Evolutionary conservation across 2,797 vertebrate species (phyloP).

Genomic region (Aeoliscus strigatus): DNA sequence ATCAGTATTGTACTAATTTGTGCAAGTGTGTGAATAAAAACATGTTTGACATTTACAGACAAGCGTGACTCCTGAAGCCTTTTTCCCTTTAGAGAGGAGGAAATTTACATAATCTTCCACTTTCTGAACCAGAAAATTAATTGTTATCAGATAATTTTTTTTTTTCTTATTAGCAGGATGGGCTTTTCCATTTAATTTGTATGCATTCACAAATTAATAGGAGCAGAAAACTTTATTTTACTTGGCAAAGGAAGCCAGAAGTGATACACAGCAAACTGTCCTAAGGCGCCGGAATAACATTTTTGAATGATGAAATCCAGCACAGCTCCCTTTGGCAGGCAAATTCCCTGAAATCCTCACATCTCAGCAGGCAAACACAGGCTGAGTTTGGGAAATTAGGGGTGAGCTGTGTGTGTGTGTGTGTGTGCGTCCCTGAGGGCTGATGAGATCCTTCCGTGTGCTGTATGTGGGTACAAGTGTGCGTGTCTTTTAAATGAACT

Average conservation of each 20-base stretch:
- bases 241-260: slow-evolving; percentile 36
- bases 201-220: slow-evolving; percentile 22
- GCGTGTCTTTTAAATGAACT: slow-evolving; percentile 49
- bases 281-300: slow-evolving; percentile 55
- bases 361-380: slow-evolving; percentile 46
- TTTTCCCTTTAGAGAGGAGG: too few relatives aligned
- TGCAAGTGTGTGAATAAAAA: too few relatives aligned
- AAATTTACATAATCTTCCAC: slow-evolving; percentile 47
- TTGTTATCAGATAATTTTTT: too few relatives aligned
- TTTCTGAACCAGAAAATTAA: slow-evolving; percentile 33
- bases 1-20: too few relatives aligned
- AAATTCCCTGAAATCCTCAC: slow-evolving; percentile 58
- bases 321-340: slow-evolving; percentile 51
- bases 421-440: too few relatives aligned
- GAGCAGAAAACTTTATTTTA: slow-evolving; percentile 47
- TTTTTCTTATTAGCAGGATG: slow-evolving; percentile 27
- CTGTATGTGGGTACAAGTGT: slow-evolving; percentile 44
- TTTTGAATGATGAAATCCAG: slow-evolving; percentile 68
- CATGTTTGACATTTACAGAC: too few relatives aligned
- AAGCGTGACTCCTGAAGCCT: too few relatives aligned
- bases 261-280: slow-evolving; percentile 46
- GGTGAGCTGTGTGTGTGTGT: slow-evolving; percentile 22
- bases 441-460: too few relatives aligned
- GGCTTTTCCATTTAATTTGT: slow-evolving; percentile 41
- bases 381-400: slow-evolving; percentile 55